Percentiles rank a stretch among this genome's conserved stretches.
phyloP scores from a whole-genome alignment of 2,113 vertebrate genomes.

The Saccopteryx bilineata region DNA sequence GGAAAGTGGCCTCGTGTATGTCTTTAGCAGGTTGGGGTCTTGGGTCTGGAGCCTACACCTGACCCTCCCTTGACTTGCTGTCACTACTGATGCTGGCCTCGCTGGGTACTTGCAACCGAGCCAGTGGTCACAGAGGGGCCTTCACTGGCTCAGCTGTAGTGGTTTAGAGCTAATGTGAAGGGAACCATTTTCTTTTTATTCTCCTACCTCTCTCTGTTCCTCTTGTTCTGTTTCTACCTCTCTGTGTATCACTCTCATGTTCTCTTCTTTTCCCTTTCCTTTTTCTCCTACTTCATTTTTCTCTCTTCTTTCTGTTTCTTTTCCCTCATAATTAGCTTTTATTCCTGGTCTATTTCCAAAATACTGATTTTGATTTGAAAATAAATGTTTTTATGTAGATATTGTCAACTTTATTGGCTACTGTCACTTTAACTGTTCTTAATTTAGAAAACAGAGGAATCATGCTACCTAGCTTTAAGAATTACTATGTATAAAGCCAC shows the following conservation, averaged over 20 bases:
- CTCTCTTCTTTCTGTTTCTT: not conserved
- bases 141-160: not conserved
- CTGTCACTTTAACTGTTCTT: not conserved
- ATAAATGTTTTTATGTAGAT: not conserved
- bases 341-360: not conserved
- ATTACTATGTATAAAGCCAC: not conserved
- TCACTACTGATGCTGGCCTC: not conserved
- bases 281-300: not conserved
- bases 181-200: not conserved
- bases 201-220: not conserved
- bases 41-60: not conserved
- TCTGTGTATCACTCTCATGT: not conserved
- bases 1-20: not conserved
- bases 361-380: conserved; percentile 25
- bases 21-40: not conserved
- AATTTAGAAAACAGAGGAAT: not conserved
- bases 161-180: not conserved
- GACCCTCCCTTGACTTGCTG: not conserved
- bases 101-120: not conserved
- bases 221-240: not conserved
- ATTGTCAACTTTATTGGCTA: not conserved
- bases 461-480: not conserved
- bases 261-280: not conserved
- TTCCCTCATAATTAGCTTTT: not conserved
- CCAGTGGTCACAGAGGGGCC: not conserved